Evolutionary conservation across 2,888 invertebrate genomes (phyloP).

Genomic region (Lasioglossum leucozonium): DNA sequence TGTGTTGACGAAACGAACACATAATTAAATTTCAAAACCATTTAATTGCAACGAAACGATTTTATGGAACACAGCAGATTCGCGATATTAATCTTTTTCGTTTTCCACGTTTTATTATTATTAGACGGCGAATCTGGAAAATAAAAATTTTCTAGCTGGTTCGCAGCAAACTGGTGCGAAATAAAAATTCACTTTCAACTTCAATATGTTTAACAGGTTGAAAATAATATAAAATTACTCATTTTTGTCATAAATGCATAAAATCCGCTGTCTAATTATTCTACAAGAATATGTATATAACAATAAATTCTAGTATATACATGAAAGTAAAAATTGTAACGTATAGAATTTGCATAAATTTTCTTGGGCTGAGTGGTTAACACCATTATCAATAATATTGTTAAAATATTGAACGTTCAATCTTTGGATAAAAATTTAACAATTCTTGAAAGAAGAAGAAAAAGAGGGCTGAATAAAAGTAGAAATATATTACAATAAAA

Average conservation of each 20-base stretch:
- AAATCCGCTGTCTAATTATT: too few relatives aligned
- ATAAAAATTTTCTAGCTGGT: too few relatives aligned
- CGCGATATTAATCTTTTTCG: neutral
- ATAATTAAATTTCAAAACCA: neutral
- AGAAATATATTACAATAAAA: neutral
- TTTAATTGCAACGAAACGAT: neutral
- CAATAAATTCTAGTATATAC: too few relatives aligned
- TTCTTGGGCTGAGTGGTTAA: neutral
- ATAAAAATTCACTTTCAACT: too few relatives aligned
- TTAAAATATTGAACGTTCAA: neutral
- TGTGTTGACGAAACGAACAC: neutral
- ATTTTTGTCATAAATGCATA: too few relatives aligned
- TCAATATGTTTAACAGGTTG: too few relatives aligned
- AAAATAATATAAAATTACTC: too few relatives aligned
- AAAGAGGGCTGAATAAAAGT: too few relatives aligned
- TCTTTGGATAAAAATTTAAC: neutral
- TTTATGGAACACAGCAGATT: neutral
- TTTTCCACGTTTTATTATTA: neutral
- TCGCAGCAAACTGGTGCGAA: too few relatives aligned
- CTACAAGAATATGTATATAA: neutral
- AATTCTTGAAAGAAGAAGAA: neutral
- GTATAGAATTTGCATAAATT: neutral
- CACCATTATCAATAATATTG: too few relatives aligned
- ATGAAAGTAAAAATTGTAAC: too few relatives aligned
- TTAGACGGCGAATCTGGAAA: too few relatives aligned